Evolutionary conservation across 2,113 vertebrate genomes (phyloP).

Genomic region (Chloroceryle aenea): DNA sequence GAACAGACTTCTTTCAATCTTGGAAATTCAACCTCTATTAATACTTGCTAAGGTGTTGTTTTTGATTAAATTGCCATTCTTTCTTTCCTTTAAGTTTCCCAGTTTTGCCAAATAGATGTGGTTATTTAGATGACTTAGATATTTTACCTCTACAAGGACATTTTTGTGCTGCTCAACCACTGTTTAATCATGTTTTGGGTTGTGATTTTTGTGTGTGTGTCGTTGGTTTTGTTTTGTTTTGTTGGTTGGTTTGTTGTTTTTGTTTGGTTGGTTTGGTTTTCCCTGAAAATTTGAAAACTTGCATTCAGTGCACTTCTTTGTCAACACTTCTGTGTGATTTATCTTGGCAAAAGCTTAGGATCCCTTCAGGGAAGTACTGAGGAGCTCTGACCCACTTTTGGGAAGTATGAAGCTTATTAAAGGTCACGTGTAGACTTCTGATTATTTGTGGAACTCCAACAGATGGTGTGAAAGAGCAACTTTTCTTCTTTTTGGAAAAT

Average conservation of each 20-base stretch:
- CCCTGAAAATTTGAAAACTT: background rate
- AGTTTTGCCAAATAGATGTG: background rate
- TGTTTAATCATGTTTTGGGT: background rate
- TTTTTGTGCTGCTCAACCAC: background rate
- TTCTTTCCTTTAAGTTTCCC: background rate
- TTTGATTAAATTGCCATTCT: background rate
- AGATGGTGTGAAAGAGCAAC: background rate
- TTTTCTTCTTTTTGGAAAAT: background rate
- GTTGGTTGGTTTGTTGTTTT: too few relatives aligned
- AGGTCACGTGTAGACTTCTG: background rate
- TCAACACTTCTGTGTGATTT: background rate
- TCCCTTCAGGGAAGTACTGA: background rate
- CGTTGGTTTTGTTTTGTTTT: too few relatives aligned
- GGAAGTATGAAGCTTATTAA: background rate
- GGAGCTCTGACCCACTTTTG: background rate
- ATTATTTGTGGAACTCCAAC: background rate
- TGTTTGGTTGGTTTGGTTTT: rapidly evolving
- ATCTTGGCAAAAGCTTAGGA: background rate
- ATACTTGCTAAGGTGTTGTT: background rate
- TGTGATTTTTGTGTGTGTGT: too few relatives aligned
- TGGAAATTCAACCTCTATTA: background rate
- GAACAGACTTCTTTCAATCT: background rate
- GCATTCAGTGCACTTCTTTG: background rate
- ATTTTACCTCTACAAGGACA: background rate
- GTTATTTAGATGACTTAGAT: background rate